Conservation (phyloP, 2,888 invertebrate genomes). For the Allacma fusca region DNA sequence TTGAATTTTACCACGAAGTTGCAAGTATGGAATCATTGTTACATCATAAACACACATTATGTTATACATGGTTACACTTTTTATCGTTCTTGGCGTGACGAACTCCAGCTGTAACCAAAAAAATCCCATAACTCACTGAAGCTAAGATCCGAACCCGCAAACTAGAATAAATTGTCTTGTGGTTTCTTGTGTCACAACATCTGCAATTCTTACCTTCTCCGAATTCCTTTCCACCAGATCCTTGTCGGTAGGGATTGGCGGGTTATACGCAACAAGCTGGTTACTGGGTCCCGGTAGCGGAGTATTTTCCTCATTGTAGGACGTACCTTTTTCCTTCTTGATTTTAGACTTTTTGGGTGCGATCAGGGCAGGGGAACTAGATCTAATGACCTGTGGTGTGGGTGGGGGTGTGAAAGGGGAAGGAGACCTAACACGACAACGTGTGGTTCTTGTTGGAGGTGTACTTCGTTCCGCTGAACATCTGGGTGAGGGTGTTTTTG, state of each 20-base stretch:
- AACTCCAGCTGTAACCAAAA: background rate
- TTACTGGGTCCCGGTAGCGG: background rate
- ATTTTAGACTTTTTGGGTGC: background rate
- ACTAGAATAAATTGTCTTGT: no score
- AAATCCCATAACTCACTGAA: no score
- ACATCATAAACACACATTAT: conserved; percentile 22
- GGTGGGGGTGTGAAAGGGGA: conserved; percentile 5
- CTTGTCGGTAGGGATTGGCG: background rate
- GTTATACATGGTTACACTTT: conserved; percentile 28
- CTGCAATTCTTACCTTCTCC: background rate
- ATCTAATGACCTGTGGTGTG: background rate
- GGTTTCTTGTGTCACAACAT: no score
- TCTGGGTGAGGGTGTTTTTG: conserved; percentile 3
- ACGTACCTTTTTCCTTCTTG: no score
- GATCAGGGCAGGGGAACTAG: background rate
- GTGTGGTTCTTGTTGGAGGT: background rate
- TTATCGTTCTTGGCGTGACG: conserved; percentile 28
- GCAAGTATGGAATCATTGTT: background rate
- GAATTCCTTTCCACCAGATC: background rate
- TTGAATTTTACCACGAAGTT: no score
- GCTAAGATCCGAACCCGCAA: no score
- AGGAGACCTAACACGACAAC: background rate
- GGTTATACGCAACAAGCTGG: background rate
- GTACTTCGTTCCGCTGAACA: background rate
- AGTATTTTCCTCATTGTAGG: background rate